Base-by-base conservation (phyloP, 2,113 vertebrate species). In the Carollia perspicillata region DNA sequence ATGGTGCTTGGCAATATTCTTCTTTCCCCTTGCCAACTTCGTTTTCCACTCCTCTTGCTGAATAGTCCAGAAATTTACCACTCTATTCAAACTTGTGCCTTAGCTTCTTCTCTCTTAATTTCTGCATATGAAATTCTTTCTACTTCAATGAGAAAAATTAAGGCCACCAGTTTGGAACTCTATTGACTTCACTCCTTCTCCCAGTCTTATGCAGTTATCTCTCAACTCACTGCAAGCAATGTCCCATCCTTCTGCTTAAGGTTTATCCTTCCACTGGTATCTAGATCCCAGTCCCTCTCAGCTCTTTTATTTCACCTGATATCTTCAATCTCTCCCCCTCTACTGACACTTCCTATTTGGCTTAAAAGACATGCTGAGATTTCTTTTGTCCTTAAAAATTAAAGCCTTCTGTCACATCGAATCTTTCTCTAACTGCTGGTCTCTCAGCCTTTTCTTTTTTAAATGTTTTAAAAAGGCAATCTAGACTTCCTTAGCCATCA, bases 31-130 rank as follows among this genome's bases (percentile, higher is more conserved):
- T 92, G 60, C 16, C 40, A 74, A 71, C 30, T 89, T 93, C 40
- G 2, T 79, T 92, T 78, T 35, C 68, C 2, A 91, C 8, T 51
- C 5, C 23, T 77, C 14, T 47, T 7, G 77, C 33, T 22, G 83
- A 93, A 89, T 86, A 87, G 55, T 89, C 26, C 33, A 95, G 53
- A 75, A 92, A 81, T 75, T 72, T 49, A 89, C 22, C 49, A 89
- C 26, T 92, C 81, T 0, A 4, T 26, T 89, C 47, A 92, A 84
- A 68, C 9, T 86, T 90, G 42, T 84, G 33, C 22, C 79, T 65
- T 20, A 69, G 30, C 12, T 13, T n/a, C 33, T 47, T 40, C 53
- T 75, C 26, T 40, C 37, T 89, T 71, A 89, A 8, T 80, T 95
- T 95, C 5, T 35, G 71, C n/a, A 44, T 77, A 77, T 49, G 30